A percentile compares a stretch with the other conserved stretches of the same genome.
phyloP scores from a whole-genome alignment of 2,888 invertebrate species.

The Tyria jacobaeae region DNA sequence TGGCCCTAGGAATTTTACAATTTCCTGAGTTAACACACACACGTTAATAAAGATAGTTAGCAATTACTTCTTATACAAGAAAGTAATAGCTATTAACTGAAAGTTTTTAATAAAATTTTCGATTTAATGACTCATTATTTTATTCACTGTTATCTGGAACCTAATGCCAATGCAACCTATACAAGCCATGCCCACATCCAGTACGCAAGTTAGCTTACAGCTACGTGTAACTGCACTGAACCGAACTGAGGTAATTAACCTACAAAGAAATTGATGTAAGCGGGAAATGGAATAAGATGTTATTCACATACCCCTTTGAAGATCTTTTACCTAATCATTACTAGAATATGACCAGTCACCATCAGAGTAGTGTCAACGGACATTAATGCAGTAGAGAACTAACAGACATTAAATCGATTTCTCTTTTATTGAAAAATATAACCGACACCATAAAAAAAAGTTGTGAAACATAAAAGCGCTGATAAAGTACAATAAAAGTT shows the following conservation, averaged over 20 bases:
- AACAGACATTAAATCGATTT: conserved; percentile 27
- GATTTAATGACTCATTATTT: conserved; percentile 1
- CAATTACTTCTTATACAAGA: neutral
- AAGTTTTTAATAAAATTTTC: neutral
- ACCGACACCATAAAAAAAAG: conserved; percentile 25
- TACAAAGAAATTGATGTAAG: conserved; percentile 35
- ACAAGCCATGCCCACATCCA: neutral
- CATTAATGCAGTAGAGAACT: conserved; percentile 31
- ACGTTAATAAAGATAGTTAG: neutral
- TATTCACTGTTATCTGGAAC: neutral
- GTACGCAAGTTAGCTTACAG: neutral
- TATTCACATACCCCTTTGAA: conserved; percentile 65
- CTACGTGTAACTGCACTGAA: conserved; percentile 4
- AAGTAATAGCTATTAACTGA: neutral
- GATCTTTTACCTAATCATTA: conserved; percentile 51
- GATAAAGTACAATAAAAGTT: conserved; percentile 42
- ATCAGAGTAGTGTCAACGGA: conserved; percentile 46
- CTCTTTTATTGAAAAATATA: conserved; percentile 27
- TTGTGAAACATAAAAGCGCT: conserved; percentile 39
- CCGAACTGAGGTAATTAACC: conserved; percentile 19
- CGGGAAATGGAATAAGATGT: conserved; percentile 50
- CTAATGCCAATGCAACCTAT: neutral
- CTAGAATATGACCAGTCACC: conserved; percentile 64
- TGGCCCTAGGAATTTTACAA: neutral
- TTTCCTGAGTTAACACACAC: too few relatives aligned